A percentile compares a stretch with the other conserved stretches of the same genome.
phyloP scores from a whole-genome alignment of 2,113 vertebrate genomes.

The Gasterosteus aculeatus region DNA sequence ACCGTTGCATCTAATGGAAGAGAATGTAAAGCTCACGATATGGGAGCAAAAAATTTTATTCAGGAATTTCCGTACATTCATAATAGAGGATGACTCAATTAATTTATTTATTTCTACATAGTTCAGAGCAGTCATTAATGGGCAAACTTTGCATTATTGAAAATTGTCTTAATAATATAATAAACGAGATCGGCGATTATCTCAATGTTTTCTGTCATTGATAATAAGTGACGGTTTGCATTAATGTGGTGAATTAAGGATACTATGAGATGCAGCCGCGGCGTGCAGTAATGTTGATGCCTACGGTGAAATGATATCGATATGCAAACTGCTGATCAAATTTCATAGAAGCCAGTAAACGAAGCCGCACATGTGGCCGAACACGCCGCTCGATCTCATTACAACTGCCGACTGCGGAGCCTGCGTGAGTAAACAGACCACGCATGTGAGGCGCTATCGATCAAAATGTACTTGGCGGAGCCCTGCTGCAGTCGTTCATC shows the following conservation, averaged over 20 bases:
- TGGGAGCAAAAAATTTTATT: not conserved
- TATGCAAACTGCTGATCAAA: not conserved
- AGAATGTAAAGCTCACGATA: not conserved
- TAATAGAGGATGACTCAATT: not conserved
- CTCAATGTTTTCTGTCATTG: not conserved
- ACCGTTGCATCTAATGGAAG: not conserved
- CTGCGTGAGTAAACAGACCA: conserved; percentile 15
- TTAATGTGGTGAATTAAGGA: not conserved
- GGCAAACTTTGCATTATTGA: not conserved
- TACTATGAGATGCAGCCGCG: not conserved
- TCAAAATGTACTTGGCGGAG: conserved; percentile 28
- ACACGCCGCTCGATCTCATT: not conserved
- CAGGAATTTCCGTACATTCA: not conserved
- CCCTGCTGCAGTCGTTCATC: conserved; percentile 35
- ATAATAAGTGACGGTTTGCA: too few relatives aligned
- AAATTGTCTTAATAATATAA: not conserved
- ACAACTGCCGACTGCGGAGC: conserved; percentile 2
- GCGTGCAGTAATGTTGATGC: not conserved
- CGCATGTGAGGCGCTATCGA: conserved; percentile 2
- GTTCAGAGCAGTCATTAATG: not conserved
- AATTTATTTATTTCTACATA: not conserved
- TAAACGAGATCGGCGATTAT: not conserved
- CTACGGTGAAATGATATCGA: not conserved
- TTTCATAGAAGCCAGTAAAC: not conserved
- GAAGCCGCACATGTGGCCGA: not conserved